These are phyloP conservation scores for Xiphophorus hellerii DNA, from an alignment of 2,113 vertebrate species.

Conservation along the genomic window DNA sequence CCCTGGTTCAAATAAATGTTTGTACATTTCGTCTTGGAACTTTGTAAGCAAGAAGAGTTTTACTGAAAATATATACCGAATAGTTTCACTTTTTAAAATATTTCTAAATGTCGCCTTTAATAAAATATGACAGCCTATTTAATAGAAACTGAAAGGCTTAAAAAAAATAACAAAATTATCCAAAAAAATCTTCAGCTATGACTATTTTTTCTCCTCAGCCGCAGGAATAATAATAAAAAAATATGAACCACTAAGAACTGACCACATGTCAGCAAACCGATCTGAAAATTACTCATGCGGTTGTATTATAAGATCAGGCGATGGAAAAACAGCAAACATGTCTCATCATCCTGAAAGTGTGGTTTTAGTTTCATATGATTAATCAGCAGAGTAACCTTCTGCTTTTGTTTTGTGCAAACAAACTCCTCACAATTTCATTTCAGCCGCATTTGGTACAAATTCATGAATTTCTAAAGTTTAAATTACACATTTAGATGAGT, in stretches of 20 bases:
- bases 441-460: neutral
- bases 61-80: neutral
- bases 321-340: neutral
- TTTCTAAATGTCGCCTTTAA: neutral
- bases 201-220: constrained; percentile 24
- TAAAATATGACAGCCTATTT: neutral
- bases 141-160: neutral
- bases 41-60: too few species aligned
- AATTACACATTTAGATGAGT: too few species aligned
- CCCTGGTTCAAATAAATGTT: too few species aligned
- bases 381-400: neutral
- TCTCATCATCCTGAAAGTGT: neutral
- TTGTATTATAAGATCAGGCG: neutral
- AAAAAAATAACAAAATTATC: neutral
- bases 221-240: constrained; percentile 22
- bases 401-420: too few species aligned
- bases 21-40: neutral
- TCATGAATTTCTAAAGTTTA: constrained; percentile 6
- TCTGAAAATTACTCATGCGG: constrained; percentile 34
- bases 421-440: neutral
- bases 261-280: constrained; percentile 12
- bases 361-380: constrained; percentile 5
- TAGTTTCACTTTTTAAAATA: neutral
- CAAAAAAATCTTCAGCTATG: constrained; percentile 11
- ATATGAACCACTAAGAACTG: neutral